Conservation (phyloP, 2,888 invertebrate species). For the Disparrhopalites patrizii region DNA sequence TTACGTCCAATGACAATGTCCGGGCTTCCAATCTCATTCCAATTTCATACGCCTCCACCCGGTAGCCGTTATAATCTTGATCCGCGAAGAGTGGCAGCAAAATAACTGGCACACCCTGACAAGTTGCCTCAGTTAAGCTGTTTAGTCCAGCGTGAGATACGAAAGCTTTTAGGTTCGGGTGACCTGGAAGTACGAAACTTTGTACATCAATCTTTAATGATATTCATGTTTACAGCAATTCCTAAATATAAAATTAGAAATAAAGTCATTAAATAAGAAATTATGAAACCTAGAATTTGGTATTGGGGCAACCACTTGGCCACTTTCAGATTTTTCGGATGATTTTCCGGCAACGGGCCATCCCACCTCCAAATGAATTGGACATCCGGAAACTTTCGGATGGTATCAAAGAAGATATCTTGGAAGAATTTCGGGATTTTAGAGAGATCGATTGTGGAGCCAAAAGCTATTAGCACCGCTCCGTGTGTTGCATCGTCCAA, state of each 20-base stretch:
- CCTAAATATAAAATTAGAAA: background rate
- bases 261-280: background rate
- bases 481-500: conserved; percentile 35
- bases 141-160: conserved; percentile 53
- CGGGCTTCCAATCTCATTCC: conserved; percentile 35
- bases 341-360: conserved; percentile 32
- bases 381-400: conserved; percentile 31
- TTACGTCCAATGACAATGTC: conserved; percentile 14
- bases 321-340: conserved; percentile 32
- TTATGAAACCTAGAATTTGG: conserved; percentile 36
- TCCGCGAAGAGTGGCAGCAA: conserved; percentile 44
- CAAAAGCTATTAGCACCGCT: conserved; percentile 42
- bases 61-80: conserved; percentile 41
- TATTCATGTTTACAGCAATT: background rate
- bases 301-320: conserved; percentile 42
- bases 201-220: background rate
- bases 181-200: conserved; percentile 9
- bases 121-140: conserved; percentile 50
- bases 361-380: conserved; percentile 39
- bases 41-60: conserved; percentile 28
- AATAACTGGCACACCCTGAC: conserved; percentile 43
- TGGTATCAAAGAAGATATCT: conserved; percentile 37
- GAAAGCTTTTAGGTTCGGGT: conserved; percentile 50
- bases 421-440: conserved; percentile 29
- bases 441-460: conserved; percentile 37